Base-by-base conservation (phyloP, 92 coral and sea anemone genomes). In the Nematostella vectensis region DNA sequence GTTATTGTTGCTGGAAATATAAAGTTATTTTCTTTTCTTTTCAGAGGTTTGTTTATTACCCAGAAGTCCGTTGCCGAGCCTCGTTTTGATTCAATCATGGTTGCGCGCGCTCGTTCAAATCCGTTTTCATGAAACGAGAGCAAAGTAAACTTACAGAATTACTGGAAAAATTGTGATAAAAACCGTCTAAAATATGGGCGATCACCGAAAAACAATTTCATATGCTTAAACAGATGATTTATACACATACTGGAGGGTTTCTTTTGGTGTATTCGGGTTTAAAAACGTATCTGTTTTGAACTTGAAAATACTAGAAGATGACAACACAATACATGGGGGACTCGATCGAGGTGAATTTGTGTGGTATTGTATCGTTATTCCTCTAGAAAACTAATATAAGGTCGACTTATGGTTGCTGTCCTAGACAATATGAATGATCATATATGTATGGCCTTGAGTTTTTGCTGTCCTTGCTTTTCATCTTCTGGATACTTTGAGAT, bases 341-440 rank as follows among this genome's bases (percentile, higher is more conserved):
- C 77, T 81, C 98, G 57, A 91, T 91, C 47, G 93, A 91, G 93
- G 98, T 82, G 54, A 59, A 84, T 57, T 50, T 43, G 11, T 26
- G 12, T 15, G 11, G 17, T 40, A 11, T 25, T 55, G 15, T 19
- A 21, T 50, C n/a, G 3, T 15, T 36, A 36, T 36, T 36, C 8
- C 15, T 15, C 42, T 8, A 8, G 8, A 36, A 36, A 36, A 8
- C 42, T 36, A n/a, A n/a, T n/a, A n/a, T n/a, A n/a, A n/a, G n/a
- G n/a, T n/a, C n/a, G n/a, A n/a, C n/a, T n/a, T n/a, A n/a, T n/a
- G n/a, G n/a, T n/a, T n/a, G n/a, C n/a, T n/a, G n/a, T n/a, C n/a
- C n/a, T n/a, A n/a, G n/a, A n/a, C n/a, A n/a, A n/a, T n/a, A n/a
- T n/a, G n/a, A n/a, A n/a, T n/a, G n/a, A n/a, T n/a, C n/a, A n/a